Evolutionary conservation across 2,888 invertebrate genomes (phyloP).

Genomic region (Lymantria monacha): DNA sequence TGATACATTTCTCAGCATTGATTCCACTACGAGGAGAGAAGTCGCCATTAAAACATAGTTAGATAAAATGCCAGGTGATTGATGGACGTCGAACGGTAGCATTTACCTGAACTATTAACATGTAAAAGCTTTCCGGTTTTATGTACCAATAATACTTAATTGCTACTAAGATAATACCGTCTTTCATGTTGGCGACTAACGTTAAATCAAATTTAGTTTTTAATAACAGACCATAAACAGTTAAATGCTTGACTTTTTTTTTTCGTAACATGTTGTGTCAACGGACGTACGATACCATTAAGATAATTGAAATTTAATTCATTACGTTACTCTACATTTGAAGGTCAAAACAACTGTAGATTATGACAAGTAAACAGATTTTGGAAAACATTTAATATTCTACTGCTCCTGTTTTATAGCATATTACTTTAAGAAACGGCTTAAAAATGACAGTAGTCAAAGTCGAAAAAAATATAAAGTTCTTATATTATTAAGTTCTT

Average conservation of each 20-base stretch:
- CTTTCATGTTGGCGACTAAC: slow-evolving; percentile 30
- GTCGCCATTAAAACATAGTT: slow-evolving; percentile 1
- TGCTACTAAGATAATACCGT: slow-evolving; percentile 25
- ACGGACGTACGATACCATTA: not conserved
- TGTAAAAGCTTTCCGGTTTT: slow-evolving; percentile 38
- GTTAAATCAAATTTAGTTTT: slow-evolving; percentile 19
- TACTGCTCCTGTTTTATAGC: too few species aligned
- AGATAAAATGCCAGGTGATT: slow-evolving; percentile 35
- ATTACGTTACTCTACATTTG: not conserved
- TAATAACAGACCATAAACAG: slow-evolving; percentile 9
- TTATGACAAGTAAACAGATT: not conserved
- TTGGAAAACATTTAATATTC: too few species aligned
- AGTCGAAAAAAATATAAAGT: too few species aligned
- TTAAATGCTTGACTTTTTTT: not conserved
- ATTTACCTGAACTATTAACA: slow-evolving; percentile 33
- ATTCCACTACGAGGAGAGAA: not conserved
- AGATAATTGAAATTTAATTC: not conserved
- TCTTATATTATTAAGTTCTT: too few species aligned
- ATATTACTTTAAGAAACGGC: too few species aligned
- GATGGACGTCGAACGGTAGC: slow-evolving; percentile 33
- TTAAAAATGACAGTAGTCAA: too few species aligned
- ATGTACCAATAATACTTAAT: slow-evolving; percentile 39
- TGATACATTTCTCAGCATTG: not conserved
- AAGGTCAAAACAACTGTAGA: not conserved
- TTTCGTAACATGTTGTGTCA: not conserved